Evolutionary conservation across 2,888 invertebrate genomes (phyloP), one percentile per base, ranked within the genome.

Genomic region (Oligia strigilis): DNA sequence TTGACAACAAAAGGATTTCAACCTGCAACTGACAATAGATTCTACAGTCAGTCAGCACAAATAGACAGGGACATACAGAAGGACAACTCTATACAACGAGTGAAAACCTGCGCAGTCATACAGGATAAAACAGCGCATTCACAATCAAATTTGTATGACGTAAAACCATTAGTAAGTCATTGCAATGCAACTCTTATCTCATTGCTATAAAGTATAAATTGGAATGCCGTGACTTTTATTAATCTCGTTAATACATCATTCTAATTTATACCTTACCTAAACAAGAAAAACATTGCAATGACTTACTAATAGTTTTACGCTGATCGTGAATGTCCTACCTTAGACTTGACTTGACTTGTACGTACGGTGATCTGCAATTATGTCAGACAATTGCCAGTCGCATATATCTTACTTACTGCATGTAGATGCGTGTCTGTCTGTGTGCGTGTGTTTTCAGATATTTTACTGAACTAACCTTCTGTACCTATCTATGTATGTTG

Each of bases 1-100:
- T 87, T 83, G 88, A 88, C 84, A 89, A 93, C 91, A 92, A 92
- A 91, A 91, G 93, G 89, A 92, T 90, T 88, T 88, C 84, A 84
- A 90, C 88, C 90, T 90, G 92, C 90, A 88, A 91, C 90, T 92
- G 93, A 93, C 93, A 93, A 91, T 92, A 87, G 86, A 83, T 86
- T 87, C 87, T 86, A 87, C 72, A 85, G 77, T 84, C 86, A 88
- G 86, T 87, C 84, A 85, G 90, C 0, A 60, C 4, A 66, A 60
- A 43, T 43, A 52, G 0, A n/a, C 17, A 52, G 29, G 6, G 2
- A n/a, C 0, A 52, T 36, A 29, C 74, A 80, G 80, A 80, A 80
- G 80, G 58, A 19, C 11, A 8, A 11, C 36, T 80, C 11, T 17
- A 6, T 58, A 23, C 23, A 23, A 58, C 17, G 36, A 36, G 17